Evolutionary conservation across 2,797 vertebrate genomes (phyloP).

Genomic region (Anabacerthia variegaticeps): DNA sequence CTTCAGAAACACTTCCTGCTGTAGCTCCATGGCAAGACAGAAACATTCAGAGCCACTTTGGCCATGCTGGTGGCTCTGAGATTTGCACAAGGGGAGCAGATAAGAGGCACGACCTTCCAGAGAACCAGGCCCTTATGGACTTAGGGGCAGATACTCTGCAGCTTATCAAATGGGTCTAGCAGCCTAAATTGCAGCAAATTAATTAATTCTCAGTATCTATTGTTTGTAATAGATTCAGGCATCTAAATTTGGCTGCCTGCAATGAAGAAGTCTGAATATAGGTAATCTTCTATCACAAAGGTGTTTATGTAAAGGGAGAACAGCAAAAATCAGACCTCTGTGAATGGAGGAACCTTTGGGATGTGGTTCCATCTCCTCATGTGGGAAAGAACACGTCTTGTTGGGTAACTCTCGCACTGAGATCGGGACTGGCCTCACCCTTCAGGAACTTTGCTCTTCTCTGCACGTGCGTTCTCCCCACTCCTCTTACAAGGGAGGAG

Average conservation of each 20-base stretch:
- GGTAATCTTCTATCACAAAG: background rate
- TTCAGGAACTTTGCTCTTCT: background rate
- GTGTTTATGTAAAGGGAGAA: background rate
- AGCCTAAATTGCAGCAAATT: background rate
- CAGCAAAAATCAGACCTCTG: background rate
- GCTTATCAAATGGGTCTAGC: background rate
- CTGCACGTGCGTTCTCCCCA: fast-evolving
- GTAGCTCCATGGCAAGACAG: background rate
- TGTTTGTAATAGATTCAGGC: background rate
- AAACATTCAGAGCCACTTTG: background rate
- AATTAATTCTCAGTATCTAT: background rate
- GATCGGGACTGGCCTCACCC: background rate
- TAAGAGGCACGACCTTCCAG: background rate
- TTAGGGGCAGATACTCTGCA: background rate
- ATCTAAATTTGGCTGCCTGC: background rate
- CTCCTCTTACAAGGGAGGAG: background rate
- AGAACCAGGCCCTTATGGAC: background rate
- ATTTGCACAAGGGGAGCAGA: background rate
- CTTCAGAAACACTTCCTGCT: background rate
- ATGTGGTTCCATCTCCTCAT: background rate
- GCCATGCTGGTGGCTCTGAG: background rate
- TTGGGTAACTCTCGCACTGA: background rate
- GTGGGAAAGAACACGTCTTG: background rate
- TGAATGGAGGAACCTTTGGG: background rate
- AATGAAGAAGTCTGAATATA: background rate